Conservation (phyloP, 2,888 invertebrate genomes). For the Abrostola triplasia region DNA sequence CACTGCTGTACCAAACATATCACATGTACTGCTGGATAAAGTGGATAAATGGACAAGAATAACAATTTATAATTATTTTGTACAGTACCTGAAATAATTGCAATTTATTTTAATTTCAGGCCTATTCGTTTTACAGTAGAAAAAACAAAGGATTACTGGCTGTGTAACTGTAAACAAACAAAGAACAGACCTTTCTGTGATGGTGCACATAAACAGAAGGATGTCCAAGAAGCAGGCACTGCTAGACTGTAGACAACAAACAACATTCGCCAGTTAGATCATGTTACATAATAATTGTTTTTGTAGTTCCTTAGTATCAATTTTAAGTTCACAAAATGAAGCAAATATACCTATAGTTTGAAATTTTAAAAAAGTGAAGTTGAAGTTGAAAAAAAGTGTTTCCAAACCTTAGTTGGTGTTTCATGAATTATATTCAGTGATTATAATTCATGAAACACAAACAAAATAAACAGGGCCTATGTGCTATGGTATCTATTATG, state of each 20-base stretch:
- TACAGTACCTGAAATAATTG: too few relatives aligned
- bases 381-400: too few relatives aligned
- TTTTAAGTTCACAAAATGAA: slow-evolving; percentile 32
- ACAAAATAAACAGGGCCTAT: too few relatives aligned
- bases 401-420: too few relatives aligned
- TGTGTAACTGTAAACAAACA: slow-evolving; percentile 99
- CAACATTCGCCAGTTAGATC: slow-evolving; percentile 13
- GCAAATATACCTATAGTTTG: slow-evolving; percentile 9
- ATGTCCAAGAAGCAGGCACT: slow-evolving; percentile 90
- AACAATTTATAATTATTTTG: too few relatives aligned
- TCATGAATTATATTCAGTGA: too few relatives aligned
- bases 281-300: slow-evolving; percentile 14
- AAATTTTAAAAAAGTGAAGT: too few relatives aligned
- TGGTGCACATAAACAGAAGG: slow-evolving; percentile 94
- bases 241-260: slow-evolving; percentile 63
- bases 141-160: slow-evolving; percentile 97
- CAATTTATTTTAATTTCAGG: slow-evolving; percentile 76
- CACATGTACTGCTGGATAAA: too few relatives aligned
- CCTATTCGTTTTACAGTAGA: slow-evolving; percentile 95
- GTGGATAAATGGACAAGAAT: too few relatives aligned
- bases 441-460: too few relatives aligned
- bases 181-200: slow-evolving; percentile 98
- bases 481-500: too few relatives aligned
- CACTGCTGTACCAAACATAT: too few relatives aligned
- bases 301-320: slow-evolving; percentile 20